Evolutionary conservation across 1,140 invertebrate species (phyloP).

Genomic region (Lepeophtheirus salmonis): DNA sequence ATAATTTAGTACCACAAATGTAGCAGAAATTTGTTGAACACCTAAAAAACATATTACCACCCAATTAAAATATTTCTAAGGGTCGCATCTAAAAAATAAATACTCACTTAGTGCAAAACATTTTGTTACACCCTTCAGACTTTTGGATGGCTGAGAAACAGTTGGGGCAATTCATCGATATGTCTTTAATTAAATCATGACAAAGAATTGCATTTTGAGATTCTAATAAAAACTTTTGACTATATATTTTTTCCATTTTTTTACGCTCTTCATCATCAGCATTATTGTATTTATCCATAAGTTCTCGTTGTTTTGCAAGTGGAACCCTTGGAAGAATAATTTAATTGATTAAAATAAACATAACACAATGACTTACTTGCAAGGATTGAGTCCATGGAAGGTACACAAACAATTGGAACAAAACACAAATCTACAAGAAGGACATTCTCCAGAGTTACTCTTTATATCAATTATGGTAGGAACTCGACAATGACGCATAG

Average conservation of each 20-base stretch:
- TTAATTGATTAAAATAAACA: too few relatives aligned
- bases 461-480: not conserved
- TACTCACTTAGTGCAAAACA: not conserved
- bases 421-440: not conserved
- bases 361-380: too few relatives aligned
- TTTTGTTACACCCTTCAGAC: not conserved
- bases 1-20: not conserved
- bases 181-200: not conserved
- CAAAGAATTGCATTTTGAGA: not conserved
- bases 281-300: not conserved
- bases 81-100: not conserved
- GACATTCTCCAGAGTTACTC: not conserved
- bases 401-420: not conserved
- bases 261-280: not conserved
- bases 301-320: not conserved
- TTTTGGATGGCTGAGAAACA: not conserved
- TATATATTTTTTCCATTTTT: not conserved
- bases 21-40: not conserved
- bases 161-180: not conserved
- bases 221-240: not conserved
- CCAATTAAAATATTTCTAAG: not conserved
- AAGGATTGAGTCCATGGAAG: not conserved
- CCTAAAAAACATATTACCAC: not conserved
- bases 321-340: not conserved
- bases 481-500: not conserved